Conservation (phyloP, 2,888 invertebrate genomes). For the Drosophila rubida region DNA sequence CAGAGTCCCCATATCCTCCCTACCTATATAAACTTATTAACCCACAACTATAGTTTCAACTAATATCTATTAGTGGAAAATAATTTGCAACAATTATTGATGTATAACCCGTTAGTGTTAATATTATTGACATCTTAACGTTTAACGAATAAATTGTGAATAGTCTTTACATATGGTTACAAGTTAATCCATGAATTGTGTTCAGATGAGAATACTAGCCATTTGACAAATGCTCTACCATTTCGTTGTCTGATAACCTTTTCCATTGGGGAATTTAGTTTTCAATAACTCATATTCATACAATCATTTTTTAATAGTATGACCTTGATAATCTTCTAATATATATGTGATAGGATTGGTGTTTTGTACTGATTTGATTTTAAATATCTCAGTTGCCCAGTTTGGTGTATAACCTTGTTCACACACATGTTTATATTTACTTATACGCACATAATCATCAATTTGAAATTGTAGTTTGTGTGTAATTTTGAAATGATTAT, state of each 20-base stretch:
- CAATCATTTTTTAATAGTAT: conserved; percentile 11
- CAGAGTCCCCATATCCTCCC: too few relatives aligned
- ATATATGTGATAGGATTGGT: conserved; percentile 40
- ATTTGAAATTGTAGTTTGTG: too few relatives aligned
- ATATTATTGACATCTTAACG: conserved; percentile 8
- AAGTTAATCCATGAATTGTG: conserved; percentile 12
- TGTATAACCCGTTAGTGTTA: not conserved
- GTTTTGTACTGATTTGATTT: too few relatives aligned
- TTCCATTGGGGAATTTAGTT: conserved; percentile 5
- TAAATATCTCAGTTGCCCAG: too few relatives aligned
- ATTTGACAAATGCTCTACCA: conserved; percentile 8
- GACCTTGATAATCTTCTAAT: conserved; percentile 10
- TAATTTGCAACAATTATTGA: conserved; percentile 2
- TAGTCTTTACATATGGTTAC: not conserved
- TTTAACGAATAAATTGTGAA: conserved; percentile 1
- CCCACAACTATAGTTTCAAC: conserved; percentile 1
- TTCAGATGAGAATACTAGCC: conserved; percentile 12
- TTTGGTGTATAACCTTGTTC: too few relatives aligned
- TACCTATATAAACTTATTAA: not conserved
- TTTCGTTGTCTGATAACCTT: not conserved
- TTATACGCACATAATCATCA: too few relatives aligned
- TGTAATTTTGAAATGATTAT: too few relatives aligned
- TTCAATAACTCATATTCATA: conserved; percentile 6
- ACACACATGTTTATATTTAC: too few relatives aligned
- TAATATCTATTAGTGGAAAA: conserved; percentile 3